Evolutionary conservation across 2,113 vertebrate species (phyloP).

Genomic region (Coptodon bakossiorum): DNA sequence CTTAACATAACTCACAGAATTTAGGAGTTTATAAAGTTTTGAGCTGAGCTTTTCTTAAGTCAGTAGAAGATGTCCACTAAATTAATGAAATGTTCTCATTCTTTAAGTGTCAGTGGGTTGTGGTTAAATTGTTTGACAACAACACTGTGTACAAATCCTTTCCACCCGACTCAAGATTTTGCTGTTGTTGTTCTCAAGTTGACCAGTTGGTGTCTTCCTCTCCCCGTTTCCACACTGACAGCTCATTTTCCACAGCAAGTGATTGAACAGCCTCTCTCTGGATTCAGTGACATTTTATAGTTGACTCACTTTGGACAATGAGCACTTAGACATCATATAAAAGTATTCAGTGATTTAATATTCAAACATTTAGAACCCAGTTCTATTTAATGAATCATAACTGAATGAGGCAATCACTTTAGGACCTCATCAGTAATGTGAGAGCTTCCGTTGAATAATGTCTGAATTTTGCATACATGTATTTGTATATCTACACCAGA

Average conservation of each 20-base stretch:
- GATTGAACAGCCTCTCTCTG: background rate
- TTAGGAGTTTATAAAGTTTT: background rate
- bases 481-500: background rate
- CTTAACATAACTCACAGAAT: background rate
- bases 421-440: background rate
- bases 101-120: background rate
- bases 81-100: background rate
- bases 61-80: background rate
- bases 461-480: background rate
- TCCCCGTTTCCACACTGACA: background rate
- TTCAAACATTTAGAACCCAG: background rate
- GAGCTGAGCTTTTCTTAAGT: background rate
- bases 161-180: slow-evolving; percentile 7
- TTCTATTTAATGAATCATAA: background rate
- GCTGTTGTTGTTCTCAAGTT: slow-evolving; percentile 64
- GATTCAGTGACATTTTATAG: background rate
- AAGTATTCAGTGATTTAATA: background rate
- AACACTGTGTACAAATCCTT: background rate
- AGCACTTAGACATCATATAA: background rate
- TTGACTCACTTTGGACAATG: background rate
- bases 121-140: background rate
- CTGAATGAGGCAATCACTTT: background rate
- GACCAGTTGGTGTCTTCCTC: slow-evolving; percentile 75
- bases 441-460: background rate
- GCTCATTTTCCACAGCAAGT: background rate